phyloP scores from a whole-genome alignment of 2,888 invertebrate genomes.

The Phragmatobia fuliginosa region DNA sequence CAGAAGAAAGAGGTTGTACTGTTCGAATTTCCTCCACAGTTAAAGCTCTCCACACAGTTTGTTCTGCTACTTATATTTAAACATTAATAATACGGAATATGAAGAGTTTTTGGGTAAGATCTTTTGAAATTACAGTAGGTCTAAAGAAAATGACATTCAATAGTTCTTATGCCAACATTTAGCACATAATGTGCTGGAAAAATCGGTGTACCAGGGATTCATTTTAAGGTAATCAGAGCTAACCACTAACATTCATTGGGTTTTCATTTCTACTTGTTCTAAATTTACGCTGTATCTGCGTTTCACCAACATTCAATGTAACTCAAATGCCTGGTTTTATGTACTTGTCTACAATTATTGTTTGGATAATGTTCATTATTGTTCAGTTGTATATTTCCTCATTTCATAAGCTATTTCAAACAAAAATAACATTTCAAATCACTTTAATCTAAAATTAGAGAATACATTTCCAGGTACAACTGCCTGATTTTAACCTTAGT shows the following conservation, averaged over 20 bases:
- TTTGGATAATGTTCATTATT: not conserved
- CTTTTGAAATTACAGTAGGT: not conserved
- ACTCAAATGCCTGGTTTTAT: not conserved
- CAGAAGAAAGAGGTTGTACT: not conserved
- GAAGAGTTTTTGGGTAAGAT: conserved; percentile 9
- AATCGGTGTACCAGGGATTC: not conserved
- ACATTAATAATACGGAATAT: not conserved
- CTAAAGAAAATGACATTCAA: not conserved
- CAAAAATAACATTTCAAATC: not conserved
- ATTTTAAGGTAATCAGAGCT: not conserved
- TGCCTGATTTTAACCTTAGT: no score
- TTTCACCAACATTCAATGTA: not conserved
- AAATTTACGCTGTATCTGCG: not conserved
- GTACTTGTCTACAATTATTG: not conserved
- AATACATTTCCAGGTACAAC: not conserved
- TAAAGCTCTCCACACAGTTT: not conserved
- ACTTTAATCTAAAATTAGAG: not conserved
- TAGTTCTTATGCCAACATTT: not conserved
- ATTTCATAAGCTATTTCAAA: not conserved
- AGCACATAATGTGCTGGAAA: not conserved
- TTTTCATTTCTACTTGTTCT: not conserved
- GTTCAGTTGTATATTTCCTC: not conserved
- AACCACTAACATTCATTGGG: not conserved
- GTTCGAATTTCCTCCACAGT: not conserved
- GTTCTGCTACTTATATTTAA: not conserved